Conservation (phyloP, 2,888 invertebrate species). For the Temnothorax unifasciatus region DNA sequence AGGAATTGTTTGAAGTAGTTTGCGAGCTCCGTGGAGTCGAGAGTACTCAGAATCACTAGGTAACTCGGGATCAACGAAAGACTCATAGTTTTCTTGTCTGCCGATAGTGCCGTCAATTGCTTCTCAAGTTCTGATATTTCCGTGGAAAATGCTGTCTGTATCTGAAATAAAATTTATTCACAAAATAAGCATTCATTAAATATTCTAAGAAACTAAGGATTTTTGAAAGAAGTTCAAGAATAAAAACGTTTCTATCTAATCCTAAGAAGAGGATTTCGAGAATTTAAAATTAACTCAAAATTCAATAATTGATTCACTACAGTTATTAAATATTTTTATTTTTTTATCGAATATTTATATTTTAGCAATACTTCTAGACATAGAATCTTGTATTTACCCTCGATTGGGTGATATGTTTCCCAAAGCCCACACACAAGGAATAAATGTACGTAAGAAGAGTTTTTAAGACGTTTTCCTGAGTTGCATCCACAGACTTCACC, state of each 20-base stretch:
- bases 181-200: background rate
- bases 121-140: slow-evolving; percentile 89
- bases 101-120: slow-evolving; percentile 87
- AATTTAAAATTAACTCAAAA: background rate
- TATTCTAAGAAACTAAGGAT: background rate
- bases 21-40: slow-evolving; percentile 86
- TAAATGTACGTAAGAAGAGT: slow-evolving; percentile 88
- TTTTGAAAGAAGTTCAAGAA: background rate
- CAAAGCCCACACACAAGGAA: slow-evolving; percentile 90
- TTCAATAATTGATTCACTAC: background rate
- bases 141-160: slow-evolving; percentile 88
- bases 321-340: background rate
- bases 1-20: slow-evolving; percentile 89
- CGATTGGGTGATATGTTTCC: slow-evolving; percentile 88
- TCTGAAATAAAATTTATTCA: slow-evolving; percentile 71
- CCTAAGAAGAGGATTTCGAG: background rate
- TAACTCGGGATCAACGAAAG: slow-evolving; percentile 89
- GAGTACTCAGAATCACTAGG: slow-evolving; percentile 88
- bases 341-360: no score
- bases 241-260: background rate
- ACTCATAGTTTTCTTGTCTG: slow-evolving; percentile 87
- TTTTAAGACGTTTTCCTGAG: slow-evolving; percentile 87
- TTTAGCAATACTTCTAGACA: background rate
- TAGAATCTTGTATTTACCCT: slow-evolving; percentile 80
- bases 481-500: slow-evolving; percentile 87